Evolutionary conservation across 2,797 vertebrate species (phyloP).

Genomic region (Ceyx erithaca): DNA sequence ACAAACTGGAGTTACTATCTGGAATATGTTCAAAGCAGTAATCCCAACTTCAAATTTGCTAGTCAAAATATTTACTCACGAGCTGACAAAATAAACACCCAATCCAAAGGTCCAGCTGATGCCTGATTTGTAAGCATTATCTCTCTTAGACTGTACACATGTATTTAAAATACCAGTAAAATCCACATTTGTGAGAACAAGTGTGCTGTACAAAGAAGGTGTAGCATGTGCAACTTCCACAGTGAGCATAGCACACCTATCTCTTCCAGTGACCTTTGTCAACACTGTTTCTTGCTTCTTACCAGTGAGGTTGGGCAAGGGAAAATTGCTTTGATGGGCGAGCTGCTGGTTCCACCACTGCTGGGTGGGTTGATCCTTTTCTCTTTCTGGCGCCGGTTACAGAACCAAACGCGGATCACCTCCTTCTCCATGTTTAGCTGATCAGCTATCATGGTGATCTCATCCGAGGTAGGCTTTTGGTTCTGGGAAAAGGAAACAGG

Average conservation of each 20-base stretch:
- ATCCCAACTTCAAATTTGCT: background rate
- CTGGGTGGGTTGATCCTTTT: conserved; percentile 98
- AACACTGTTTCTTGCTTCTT: conserved; percentile 46
- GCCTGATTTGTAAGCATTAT: background rate
- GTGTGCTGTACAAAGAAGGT: background rate
- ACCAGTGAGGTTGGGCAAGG: conserved; percentile 94
- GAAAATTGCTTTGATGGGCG: conserved; percentile 97
- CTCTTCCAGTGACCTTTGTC: background rate
- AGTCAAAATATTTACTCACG: background rate
- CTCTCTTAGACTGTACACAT: background rate
- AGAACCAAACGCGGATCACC: conserved; percentile 99
- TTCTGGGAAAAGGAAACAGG: conserved; percentile 82
- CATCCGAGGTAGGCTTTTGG: conserved; percentile 99
- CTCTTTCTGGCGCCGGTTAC: conserved; percentile 98
- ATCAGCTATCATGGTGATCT: conserved; percentile 99
- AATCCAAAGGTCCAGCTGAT: background rate
- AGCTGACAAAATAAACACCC: background rate
- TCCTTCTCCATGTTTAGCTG: conserved; percentile 99
- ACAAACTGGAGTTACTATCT: background rate
- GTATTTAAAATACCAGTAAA: background rate
- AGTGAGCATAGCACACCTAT: background rate
- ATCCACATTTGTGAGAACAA: background rate
- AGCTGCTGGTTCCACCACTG: conserved; percentile 88
- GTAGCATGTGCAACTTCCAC: background rate
- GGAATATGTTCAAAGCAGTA: background rate